Evolutionary conservation across 2,113 vertebrate species (phyloP), one percentile per base, ranked within the genome.

Genomic region (Orientallactaga bullata): DNA sequence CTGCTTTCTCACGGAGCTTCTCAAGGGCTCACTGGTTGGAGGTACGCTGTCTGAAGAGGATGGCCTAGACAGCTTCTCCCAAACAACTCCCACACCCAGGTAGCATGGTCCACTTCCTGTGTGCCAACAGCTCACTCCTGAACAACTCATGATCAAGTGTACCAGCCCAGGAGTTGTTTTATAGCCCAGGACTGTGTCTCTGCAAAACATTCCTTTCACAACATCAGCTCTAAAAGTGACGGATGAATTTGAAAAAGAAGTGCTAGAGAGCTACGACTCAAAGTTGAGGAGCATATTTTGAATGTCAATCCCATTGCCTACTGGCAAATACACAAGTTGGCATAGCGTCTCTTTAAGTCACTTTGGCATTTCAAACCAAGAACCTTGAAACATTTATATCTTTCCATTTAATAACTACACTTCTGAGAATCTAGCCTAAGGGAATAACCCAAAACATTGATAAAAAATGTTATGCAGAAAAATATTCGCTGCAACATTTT

Each of bases 341-440:
- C 23, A 58, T 5, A 9, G 3, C 10, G 76, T 88, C 66, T 85
- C 32, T 66, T 87, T 51, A 80, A 93, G 85, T 74, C n/a, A 63
- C 24, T 82, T 88, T 85, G 83, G 16, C 28, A 47, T 61, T 47
- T 18, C 30, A 72, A 55, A 89, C 30, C 24, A 28, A 87, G 80
- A 74, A 11, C 23, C 35, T 87, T 71, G 74, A 93, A 84, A 39
- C 51, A 63, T 69, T 82, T 35, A 0, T 72, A 77, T 84, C 42
- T 89, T 47, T 55, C 93, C 65, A 76, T 72, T 73, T 74, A 69
- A 26, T 82, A 66, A 94, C 83, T 89, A 69, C 60, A 58, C 51
- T 51, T 78, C 69, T 47, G n/a, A 66, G 77, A 95, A 60, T 74
- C 42, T 61, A 85, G 83, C 94, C 85, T 74, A 35, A 82, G 80